phyloP scores from a whole-genome alignment of 2,113 vertebrate species.

The Nothobranchius kuhntae region DNA sequence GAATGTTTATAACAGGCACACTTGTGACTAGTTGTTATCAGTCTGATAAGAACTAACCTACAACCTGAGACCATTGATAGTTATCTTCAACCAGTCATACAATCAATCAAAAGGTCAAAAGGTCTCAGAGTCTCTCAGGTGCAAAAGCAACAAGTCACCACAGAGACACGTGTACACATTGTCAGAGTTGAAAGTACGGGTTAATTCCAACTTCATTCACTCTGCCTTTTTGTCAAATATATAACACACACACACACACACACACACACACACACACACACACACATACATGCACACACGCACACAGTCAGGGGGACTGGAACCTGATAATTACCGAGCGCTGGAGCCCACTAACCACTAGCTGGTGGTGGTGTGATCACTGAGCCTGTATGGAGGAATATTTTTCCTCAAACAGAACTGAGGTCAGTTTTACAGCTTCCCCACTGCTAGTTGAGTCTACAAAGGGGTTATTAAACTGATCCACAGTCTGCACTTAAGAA shows the following conservation, averaged over 20 bases:
- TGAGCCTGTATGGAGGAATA: conserved; percentile 26
- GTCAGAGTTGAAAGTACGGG: no score
- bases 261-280: conserved; percentile 20
- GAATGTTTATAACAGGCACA: no score
- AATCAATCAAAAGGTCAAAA: no score
- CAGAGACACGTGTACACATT: no score
- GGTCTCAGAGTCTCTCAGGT: no score
- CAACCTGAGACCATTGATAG: no score
- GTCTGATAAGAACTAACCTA: no score
- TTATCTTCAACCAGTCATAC: no score
- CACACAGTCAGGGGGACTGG: conserved; percentile 23
- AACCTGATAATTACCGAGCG: conserved; percentile 67
- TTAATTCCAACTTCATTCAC: not conserved
- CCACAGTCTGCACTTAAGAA: no score
- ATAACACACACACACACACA: conserved; percentile 21
- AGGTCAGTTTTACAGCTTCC: conserved; percentile 35
- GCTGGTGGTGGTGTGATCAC: conserved; percentile 45
- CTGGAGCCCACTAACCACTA: conserved; percentile 54
- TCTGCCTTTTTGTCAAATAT: conserved; percentile 11
- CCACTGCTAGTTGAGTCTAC: conserved; percentile 26
- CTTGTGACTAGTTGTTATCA: no score
- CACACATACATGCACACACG: not conserved
- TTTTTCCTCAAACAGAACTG: conserved; percentile 25
- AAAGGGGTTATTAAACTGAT: conserved; percentile 32
- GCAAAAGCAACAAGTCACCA: no score